These are phyloP conservation scores for Linyphia triangularis DNA, from an alignment of 2,888 invertebrate species.

Conservation along the genomic window DNA sequence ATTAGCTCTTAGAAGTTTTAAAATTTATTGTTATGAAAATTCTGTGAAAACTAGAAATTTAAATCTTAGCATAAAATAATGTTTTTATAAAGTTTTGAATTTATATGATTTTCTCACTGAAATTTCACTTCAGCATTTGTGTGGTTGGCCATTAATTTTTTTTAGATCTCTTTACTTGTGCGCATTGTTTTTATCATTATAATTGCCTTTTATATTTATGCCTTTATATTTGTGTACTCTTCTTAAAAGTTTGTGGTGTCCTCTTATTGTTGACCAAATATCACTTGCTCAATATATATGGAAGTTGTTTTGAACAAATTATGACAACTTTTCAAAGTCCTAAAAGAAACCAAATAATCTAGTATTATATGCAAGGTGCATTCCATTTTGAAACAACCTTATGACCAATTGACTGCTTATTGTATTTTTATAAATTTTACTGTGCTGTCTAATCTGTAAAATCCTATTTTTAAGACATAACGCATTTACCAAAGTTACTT, in stretches of 20 bases:
- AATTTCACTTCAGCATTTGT: no score
- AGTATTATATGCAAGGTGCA: conserved; percentile 46
- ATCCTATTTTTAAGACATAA: background rate
- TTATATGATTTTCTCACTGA: no score
- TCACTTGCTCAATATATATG: background rate
- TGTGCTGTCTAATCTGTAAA: conserved; percentile 1
- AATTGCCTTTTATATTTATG: background rate
- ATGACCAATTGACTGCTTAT: conserved; percentile 51
- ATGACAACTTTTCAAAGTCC: conserved; percentile 3
- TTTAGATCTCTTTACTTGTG: background rate
- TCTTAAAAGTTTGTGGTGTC: background rate
- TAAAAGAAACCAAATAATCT: background rate
- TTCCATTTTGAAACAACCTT: conserved; percentile 65
- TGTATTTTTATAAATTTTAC: conserved; percentile 56
- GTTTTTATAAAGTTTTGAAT: no score
- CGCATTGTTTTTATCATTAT: background rate
- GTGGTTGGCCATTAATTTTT: background rate
- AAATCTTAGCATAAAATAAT: no score
- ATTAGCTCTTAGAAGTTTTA: background rate
- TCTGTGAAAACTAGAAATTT: no score
- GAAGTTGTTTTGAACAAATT: background rate
- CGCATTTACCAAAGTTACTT: conserved; percentile 3
- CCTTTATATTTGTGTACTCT: background rate
- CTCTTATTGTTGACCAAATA: background rate
- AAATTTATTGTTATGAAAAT: no score